Evolutionary conservation across 2,888 invertebrate genomes (phyloP), one percentile per base, ranked within the genome.

Genomic region (Drosophila formosana): DNA sequence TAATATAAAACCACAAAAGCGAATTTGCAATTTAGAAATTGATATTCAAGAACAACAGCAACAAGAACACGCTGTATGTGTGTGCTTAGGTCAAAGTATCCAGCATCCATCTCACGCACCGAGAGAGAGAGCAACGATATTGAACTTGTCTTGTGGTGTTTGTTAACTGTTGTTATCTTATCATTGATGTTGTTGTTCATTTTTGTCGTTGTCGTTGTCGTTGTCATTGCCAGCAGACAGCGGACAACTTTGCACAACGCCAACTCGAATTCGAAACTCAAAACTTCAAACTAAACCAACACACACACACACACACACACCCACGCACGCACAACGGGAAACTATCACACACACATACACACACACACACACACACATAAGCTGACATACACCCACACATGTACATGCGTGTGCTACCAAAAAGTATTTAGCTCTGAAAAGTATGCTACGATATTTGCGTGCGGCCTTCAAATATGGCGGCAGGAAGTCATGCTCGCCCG

Each of bases 381-480:
- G 52, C 18, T 64, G 41, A 34, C 57, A 63, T 51, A 57, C 23
- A 61, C 13, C 23, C 28, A 57, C 45, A 49, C 37, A 47, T 30
- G 11, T n/a, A 41, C 39, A 41, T 41, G 13, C 25, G 57, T 62
- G 47, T 52, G 66, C 39, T 41, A 18, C 34, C 26, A 57, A 63
- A 63, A 77, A 63, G 62, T 77, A 77, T 76, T 76, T 77, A 67
- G 51, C 76, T 37, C 80, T 60, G 56, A 75, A 69, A 80, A 64
- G 80, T 74, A 76, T 81, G 82, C 80, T 66, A 81, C 71, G 82
- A 68, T 72, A 80, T 80, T 69, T 78, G 75, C 63, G 32, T 66
- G 49, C 50, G 46, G 41, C 32, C 39, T 55, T 28, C 46, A 47
- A 61, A 60, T 55, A 71, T 75, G 72, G 62, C 65, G 55, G 37